Percentiles rank a stretch among this genome's conserved stretches.
Conservation (phyloP, 1,140 invertebrate species). For the Drosophila bifasciata region DNA sequence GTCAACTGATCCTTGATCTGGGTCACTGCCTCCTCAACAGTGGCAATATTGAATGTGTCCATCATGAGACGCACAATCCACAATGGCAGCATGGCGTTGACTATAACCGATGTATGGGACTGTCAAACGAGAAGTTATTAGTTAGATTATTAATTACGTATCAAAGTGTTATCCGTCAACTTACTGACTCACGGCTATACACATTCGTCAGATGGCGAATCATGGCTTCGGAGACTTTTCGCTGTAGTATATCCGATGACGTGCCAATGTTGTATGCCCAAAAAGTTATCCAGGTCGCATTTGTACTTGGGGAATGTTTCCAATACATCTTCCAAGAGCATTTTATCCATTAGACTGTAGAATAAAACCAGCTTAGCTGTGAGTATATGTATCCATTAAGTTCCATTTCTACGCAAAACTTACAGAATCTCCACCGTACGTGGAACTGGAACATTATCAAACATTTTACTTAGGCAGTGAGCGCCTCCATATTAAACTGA, state of each 20-base stretch:
- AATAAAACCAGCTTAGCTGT: constrained; percentile 10
- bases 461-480: constrained; percentile 23
- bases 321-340: constrained; percentile 46
- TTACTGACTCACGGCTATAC: constrained; percentile 54
- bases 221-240: constrained; percentile 51
- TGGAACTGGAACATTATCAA: constrained; percentile 15
- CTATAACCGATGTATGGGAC: constrained; percentile 47
- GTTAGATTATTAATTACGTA: not conserved
- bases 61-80: constrained; percentile 73
- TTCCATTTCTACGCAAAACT: constrained; percentile 22
- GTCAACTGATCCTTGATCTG: constrained; percentile 54
- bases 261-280: constrained; percentile 49
- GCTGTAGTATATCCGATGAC: constrained; percentile 56
- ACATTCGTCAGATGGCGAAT: constrained; percentile 40
- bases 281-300: constrained; percentile 50
- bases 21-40: constrained; percentile 31
- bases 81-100: constrained; percentile 65
- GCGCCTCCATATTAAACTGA: not conserved
- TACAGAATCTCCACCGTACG: constrained; percentile 67
- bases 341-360: constrained; percentile 56
- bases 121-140: constrained; percentile 3
- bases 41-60: constrained; percentile 51
- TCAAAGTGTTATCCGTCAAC: not conserved
- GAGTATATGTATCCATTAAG: constrained; percentile 19
- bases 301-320: constrained; percentile 55